Base-by-base conservation (phyloP, 2,113 vertebrate species). In the Tiliqua scincoides region DNA sequence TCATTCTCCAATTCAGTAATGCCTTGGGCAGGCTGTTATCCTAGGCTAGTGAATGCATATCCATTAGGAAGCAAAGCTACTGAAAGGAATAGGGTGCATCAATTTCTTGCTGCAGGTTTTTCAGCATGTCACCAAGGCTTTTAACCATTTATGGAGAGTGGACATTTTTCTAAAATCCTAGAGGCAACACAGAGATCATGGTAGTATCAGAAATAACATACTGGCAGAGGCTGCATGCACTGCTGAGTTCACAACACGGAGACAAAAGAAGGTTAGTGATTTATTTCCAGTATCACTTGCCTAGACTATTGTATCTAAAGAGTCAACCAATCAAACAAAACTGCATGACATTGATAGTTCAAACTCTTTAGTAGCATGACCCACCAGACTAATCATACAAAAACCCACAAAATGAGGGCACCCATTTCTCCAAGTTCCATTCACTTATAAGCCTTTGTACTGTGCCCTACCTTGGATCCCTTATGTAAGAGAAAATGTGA, bases 1-100 rank as follows among this genome's bases (percentile, higher is more conserved):
- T 88, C 78, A 18, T 80, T 71, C 43, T 25, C 85, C 75, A 23
- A 0, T 17, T 1, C 52, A 86, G 86, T 21, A 54, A 61, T 1
- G 65, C 88, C 89, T 40, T 72, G 89, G 91, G 87, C 75, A 8
- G 25, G 37, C 61, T 90, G 1, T 54, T 86, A 61, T 70, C 79
- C 75, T 78, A 78, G 90, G 80, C 0, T 10, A 52, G 82, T 74
- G 73, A 87, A 76, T 8, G n/a, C 0, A 0, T n/a, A 25, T 48
- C 92, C 91, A 35, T 79, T 62, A 89, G 87, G 73, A 63, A 74
- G 30, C 43, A 12, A 85, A 74, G 57, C 40, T 73, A 23, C 1
- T 18, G n/a, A 40, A 79, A 62, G 1, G 65, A 20, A 1, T 21
- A 0, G 37, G 23, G 43, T 17, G 14, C 57, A 82, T 43, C 57